Evolutionary conservation across 2,797 vertebrate species (phyloP), one percentile per base, ranked within the genome.

Genomic region (Danio tinwini): DNA sequence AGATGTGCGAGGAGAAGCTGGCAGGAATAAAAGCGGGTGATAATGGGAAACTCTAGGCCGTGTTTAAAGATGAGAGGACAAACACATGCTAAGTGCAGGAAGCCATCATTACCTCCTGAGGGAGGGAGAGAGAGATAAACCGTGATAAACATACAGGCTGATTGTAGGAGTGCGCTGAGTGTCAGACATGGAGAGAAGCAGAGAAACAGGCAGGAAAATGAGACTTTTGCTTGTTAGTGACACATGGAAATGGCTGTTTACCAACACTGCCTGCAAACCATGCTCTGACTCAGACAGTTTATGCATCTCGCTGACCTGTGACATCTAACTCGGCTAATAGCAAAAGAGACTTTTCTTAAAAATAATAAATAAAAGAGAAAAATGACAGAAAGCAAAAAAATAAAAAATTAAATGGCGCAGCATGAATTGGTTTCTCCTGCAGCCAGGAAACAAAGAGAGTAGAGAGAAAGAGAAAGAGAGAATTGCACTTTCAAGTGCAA

Each of bases 171-270:
- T 37, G 40, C 8, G 55, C n/a, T 39, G 3, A 82, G 83, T 62
- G 65, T 58, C 11, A 84, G 50, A 64, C 45, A 44, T 42, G 44
- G 6, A 56, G 17, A 61, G n/a, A 63, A 17, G 21, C 13, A 58
- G 19, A 64, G 9, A 62, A 62, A 84, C 47, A 62, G 53, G 61
- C 21, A 14, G 63, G 81, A 89, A 89, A 88, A 89, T 85, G 0
- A 89, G 83, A 90, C 84, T 84, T 80, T 69, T 86, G 85, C 88
- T 91, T 87, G 89, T 93, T 92, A 93, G 90, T 81, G 83, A 81
- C 87, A 88, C 84, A 88, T 13, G 80, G 86, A 89, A 90, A 88
- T 82, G 86, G 83, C 84, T 88, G 86, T 90, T 88, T 89, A 89
- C 85, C 68, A 87, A 86, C 88, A 84, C 84, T 89, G 84, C 82